phyloP scores from a whole-genome alignment of 2,888 invertebrate species.

The Ophion ellenae region DNA sequence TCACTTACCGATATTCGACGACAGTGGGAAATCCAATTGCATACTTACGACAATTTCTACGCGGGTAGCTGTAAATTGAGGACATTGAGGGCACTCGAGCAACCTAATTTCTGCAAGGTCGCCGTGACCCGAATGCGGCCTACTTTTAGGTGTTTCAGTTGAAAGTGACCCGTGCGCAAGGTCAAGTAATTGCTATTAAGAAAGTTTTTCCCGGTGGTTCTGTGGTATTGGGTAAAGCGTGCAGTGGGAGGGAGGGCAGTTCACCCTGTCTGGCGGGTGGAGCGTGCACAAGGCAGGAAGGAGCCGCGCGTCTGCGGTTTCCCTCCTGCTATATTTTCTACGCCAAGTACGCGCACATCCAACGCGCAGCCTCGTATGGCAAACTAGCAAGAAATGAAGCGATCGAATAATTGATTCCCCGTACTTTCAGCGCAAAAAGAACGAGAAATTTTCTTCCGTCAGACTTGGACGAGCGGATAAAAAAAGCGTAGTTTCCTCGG shows the following conservation, averaged over 20 bases:
- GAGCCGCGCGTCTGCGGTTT: neutral
- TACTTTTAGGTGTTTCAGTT: too few species aligned
- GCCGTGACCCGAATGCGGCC: too few species aligned
- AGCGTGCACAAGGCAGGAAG: neutral
- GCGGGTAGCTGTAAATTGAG: too few species aligned
- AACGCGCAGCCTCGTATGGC: neutral
- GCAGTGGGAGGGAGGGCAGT: neutral
- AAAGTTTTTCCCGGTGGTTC: neutral
- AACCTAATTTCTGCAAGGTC: too few species aligned
- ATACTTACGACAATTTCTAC: too few species aligned
- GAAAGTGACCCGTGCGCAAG: too few species aligned
- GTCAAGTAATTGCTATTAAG: too few species aligned
- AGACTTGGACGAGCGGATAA: neutral
- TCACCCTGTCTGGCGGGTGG: neutral
- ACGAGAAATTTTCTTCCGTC: neutral
- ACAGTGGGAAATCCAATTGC: too few species aligned
- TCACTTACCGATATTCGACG: too few species aligned
- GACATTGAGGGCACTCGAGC: too few species aligned
- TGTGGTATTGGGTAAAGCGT: neutral
- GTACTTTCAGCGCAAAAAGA: neutral
- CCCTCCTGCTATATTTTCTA: neutral
- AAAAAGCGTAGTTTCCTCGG: conserved; percentile 14
- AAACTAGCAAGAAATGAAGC: neutral
- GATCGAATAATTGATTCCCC: neutral
- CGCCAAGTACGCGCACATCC: neutral